Conservation (phyloP, 2,888 invertebrate genomes). For the Drosophila prostipennis region DNA sequence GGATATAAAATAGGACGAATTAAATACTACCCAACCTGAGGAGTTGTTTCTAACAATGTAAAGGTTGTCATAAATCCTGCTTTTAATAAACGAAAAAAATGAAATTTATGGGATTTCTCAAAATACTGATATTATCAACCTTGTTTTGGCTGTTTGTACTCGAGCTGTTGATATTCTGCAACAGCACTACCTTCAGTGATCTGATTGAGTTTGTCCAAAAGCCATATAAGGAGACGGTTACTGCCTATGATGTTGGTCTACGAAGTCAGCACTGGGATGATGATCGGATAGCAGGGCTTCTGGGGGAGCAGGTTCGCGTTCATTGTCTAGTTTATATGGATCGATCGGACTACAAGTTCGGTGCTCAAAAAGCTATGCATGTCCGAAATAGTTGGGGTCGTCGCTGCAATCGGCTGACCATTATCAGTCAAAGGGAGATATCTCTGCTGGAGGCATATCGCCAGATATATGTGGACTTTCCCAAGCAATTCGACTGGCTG, state of each 20-base stretch:
- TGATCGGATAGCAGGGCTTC: conserved; percentile 86
- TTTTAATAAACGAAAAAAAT: not conserved
- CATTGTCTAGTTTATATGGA: conserved; percentile 91
- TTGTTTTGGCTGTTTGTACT: conserved; percentile 9
- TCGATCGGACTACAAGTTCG: conserved; percentile 95
- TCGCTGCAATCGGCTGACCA: conserved; percentile 88
- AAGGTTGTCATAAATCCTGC: too few species aligned
- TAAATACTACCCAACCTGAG: too few species aligned
- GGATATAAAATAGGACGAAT: too few species aligned
- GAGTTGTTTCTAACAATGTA: not conserved
- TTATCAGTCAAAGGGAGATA: conserved; percentile 90
- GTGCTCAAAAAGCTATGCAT: conserved; percentile 93
- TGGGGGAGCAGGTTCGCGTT: conserved; percentile 91
- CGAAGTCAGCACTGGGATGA: conserved; percentile 43
- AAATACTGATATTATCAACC: conserved; percentile 3
- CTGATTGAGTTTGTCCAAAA: not conserved
- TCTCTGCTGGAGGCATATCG: conserved; percentile 93
- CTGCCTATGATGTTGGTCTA: conserved; percentile 18
- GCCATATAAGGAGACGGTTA: conserved; percentile 39
- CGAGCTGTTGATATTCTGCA: conserved; percentile 16
- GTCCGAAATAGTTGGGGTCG: conserved; percentile 97
- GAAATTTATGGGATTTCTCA: not conserved
- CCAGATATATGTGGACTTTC: conserved; percentile 92
- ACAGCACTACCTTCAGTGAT: not conserved
- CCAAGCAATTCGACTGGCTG: conserved; percentile 96